A percentile compares a stretch with the other conserved stretches of the same genome.
Evolutionary conservation across 2,888 invertebrate species (phyloP).

Genomic region (Macrosiphum euphorbiae): DNA sequence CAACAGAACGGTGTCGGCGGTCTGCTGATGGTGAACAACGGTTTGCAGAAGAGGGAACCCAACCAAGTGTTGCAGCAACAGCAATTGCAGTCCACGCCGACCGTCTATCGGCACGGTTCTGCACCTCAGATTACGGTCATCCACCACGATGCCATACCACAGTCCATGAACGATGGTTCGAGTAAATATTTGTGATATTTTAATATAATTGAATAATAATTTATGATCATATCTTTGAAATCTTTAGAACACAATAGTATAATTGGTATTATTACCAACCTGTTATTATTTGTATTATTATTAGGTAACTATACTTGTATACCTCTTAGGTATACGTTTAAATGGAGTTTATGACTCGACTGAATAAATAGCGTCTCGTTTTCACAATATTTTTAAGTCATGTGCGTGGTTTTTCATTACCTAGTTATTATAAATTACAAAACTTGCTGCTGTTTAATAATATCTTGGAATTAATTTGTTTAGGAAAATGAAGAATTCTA

Average conservation of each 20-base stretch:
- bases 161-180: conserved; percentile 42
- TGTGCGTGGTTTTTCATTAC: not conserved
- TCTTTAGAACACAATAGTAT: not conserved
- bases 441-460: not conserved
- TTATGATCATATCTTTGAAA: not conserved
- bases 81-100: conserved; percentile 67
- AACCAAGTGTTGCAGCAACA: not conserved
- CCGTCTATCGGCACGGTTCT: conserved; percentile 72
- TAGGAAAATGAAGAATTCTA: not conserved
- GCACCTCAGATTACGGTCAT: conserved; percentile 94
- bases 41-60: not conserved
- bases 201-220: not conserved
- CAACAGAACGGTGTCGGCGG: conserved; percentile 71
- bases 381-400: not conserved
- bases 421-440: not conserved
- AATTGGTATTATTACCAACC: not conserved
- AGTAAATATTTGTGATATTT: conserved; percentile 25
- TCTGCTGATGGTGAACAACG: conserved; percentile 34
- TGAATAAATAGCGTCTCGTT: not conserved
- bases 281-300: not conserved
- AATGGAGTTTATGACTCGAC: not conserved
- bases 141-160: conserved; percentile 82
- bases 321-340: not conserved
- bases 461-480: not conserved
- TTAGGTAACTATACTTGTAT: not conserved